A percentile compares a stretch with the other conserved stretches of the same genome.
phyloP scores from a whole-genome alignment of 2,113 vertebrate species.

The Sus scrofa region T2T-Sscrofa CM000830.6:117690001-117690500 shows the following conservation, averaged over 20 bases:
- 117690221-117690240: constrained; percentile 14
- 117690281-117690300: not conserved
- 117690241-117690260: constrained; percentile 36
- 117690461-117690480: not conserved
- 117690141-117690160: not conserved
- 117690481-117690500: not conserved
- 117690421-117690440: not conserved
- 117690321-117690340: not conserved
- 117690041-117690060: not conserved
- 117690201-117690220: not conserved
- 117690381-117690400: not conserved
- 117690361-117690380: not conserved
- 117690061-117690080: not conserved
- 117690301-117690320: constrained; percentile 1
- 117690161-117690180: not conserved
- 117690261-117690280: constrained; percentile 10
- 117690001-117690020: not conserved
- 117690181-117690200: not conserved
- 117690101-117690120: not conserved
- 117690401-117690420: not conserved
- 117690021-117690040: not conserved
- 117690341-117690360: not conserved
- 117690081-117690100: not conserved
- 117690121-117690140: not conserved
- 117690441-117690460: not conserved